Conservation (phyloP, 2,113 vertebrate species). For the Illadopsis cleaveri region DNA sequence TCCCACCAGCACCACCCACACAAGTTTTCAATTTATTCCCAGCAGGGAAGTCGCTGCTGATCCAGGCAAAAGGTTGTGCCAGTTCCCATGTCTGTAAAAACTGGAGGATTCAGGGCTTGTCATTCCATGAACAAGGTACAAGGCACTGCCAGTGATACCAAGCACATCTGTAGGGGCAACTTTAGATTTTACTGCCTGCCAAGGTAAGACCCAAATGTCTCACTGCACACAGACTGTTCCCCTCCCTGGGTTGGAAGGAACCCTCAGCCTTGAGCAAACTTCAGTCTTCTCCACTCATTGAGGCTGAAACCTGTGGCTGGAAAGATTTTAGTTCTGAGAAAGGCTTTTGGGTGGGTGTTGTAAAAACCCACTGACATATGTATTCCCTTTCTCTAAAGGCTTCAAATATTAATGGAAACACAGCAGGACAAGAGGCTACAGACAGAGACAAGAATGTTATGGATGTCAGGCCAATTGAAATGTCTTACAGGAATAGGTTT, state of each 20-base stretch:
- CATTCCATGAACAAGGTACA: not conserved
- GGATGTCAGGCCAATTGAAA: not conserved
- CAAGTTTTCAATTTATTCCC: not conserved
- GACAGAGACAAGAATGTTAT: not conserved
- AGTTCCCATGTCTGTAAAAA: rapidly evolving
- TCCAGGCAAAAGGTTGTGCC: not conserved
- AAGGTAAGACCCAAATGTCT: not conserved
- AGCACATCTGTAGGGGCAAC: not conserved
- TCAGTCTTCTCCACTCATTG: not conserved
- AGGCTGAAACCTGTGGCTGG: not conserved
- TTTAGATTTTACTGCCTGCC: not conserved
- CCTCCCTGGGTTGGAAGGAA: not conserved
- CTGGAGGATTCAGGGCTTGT: not conserved
- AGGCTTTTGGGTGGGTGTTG: not conserved
- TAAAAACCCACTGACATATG: not conserved
- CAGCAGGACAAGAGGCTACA: not conserved
- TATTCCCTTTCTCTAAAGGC: not conserved
- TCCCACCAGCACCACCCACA: not conserved
- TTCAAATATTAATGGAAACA: not conserved
- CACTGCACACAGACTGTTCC: not conserved
- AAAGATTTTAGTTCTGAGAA: not conserved
- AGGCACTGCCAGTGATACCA: not conserved
- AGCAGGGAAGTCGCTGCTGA: not conserved
- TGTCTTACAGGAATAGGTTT: not conserved
- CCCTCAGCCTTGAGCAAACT: not conserved